These are phyloP conservation scores for Romanogobio albipinnatus DNA, from an alignment of 2,113 vertebrate genomes.

Conservation along the genomic window DNA sequence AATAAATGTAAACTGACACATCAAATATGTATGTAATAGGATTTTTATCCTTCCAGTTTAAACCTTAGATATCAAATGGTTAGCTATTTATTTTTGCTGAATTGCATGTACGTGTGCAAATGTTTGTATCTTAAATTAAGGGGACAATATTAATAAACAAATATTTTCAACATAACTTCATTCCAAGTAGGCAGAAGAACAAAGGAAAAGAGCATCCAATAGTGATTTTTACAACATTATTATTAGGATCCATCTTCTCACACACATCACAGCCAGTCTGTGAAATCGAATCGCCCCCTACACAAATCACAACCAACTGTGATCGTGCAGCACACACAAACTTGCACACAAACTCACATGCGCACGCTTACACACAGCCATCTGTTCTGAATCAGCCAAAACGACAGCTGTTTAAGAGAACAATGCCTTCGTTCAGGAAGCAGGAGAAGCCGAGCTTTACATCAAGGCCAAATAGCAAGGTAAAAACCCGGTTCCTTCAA, in stretches of 20 bases:
- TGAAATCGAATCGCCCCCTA: conserved; percentile 51
- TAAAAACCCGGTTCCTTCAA: conserved; percentile 61
- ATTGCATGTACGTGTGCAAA: background rate
- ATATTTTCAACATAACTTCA: too few relatives aligned
- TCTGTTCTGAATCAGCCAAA: conserved; percentile 81
- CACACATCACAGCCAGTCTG: conserved; percentile 50
- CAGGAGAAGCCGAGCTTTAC: conserved; percentile 64
- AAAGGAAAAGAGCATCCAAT: conserved; percentile 17
- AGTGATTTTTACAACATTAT: conserved; percentile 18
- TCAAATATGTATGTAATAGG: background rate
- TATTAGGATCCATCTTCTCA: conserved; percentile 32
- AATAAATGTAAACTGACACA: background rate
- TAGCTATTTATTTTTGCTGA: background rate
- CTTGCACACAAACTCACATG: conserved; percentile 38
- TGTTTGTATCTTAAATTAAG: background rate
- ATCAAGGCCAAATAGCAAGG: conserved; percentile 71
- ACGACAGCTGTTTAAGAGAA: conserved; percentile 81
- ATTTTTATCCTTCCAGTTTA: conserved; percentile 56
- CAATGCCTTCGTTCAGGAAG: conserved; percentile 71
- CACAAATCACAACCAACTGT: conserved; percentile 51
- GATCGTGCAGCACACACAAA: conserved; percentile 53
- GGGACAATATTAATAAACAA: background rate
- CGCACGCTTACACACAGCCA: conserved; percentile 68
- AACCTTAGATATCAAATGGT: conserved; percentile 26
- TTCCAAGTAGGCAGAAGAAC: background rate